Evolutionary conservation across 2,113 vertebrate species (phyloP), one percentile per base, ranked within the genome.

Genomic region (Equus przewalskii): DNA sequence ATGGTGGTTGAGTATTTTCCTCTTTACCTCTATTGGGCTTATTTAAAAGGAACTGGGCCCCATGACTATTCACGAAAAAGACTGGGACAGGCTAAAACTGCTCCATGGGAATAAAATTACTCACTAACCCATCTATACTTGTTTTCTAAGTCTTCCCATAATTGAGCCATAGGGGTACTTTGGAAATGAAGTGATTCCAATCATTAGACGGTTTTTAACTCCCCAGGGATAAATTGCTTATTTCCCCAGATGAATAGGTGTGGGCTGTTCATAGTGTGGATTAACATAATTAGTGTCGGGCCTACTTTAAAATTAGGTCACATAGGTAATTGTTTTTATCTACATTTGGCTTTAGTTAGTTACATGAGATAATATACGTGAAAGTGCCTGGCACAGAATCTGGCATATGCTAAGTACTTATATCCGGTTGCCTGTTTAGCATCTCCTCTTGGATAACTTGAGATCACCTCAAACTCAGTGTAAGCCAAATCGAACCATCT

Each of bases 271-370:
- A 70, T 16, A 58, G 79, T 96, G 21, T 58, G 13, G 16, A 96
- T 95, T 80, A 91, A 60, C 78, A 76, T 94, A 95, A 95, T 97
- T 94, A 78, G 24, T 78, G 67, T 56, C 56, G 22, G 22, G 36
- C 3, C 73, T 86, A 51, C 86, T 96, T 96, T 92, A 93, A 97
- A 86, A 44, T 93, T 96, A 90, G 91, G 41, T 94, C 30, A 69
- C 75, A 87, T 44, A 91, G 33, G 89, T 97, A 91, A 96, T 91
- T 93, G 73, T 91, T 96, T 96, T 78, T 22, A 73, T 92, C 46
- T 94, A 73, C 49, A 21, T 79, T 97, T 95, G 54, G 33, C 69
- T 95, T 97, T 76, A 67, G 76, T 89, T 94, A 96, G 89, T 97
- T 91, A 81, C 22, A n/a, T 84, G 81, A 94, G 93, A 91, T 67